Evolutionary conservation across 2,888 invertebrate species (phyloP).

Genomic region (Volucella bombylans): DNA sequence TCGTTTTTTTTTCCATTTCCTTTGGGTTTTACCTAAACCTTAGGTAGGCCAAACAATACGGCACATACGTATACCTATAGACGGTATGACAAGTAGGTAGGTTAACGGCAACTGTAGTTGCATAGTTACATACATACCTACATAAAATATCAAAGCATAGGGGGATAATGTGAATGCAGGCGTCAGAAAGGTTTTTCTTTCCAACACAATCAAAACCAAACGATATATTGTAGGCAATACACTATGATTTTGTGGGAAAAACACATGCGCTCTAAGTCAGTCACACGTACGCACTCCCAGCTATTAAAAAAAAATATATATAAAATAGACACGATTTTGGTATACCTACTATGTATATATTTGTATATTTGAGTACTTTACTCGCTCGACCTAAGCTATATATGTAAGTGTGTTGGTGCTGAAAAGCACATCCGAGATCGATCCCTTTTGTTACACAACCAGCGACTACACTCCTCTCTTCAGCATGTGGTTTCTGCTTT

Average conservation of each 20-base stretch:
- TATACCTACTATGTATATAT: constrained; percentile 24
- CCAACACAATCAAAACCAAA: constrained; percentile 42
- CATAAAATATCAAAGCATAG: constrained; percentile 10
- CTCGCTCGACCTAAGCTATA: constrained; percentile 10
- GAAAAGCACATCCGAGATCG: constrained; percentile 60
- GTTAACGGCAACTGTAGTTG: constrained; percentile 68
- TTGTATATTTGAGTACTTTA: background rate
- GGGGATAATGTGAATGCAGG: constrained; percentile 68
- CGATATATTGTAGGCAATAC: constrained; percentile 36
- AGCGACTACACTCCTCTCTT: no score
- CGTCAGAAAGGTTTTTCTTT: constrained; percentile 67
- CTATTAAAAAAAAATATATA: background rate
- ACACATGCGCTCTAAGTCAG: constrained; percentile 62
- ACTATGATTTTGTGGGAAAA: constrained; percentile 33
- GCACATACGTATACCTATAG: constrained; percentile 5
- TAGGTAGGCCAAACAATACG: constrained; percentile 32
- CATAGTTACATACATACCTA: background rate
- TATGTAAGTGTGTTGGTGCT: constrained; percentile 49
- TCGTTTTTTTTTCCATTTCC: constrained; percentile 12
- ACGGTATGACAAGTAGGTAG: constrained; percentile 27
- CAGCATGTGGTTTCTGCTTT: no score
- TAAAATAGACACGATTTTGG: constrained; percentile 50
- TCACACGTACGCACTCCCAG: constrained; percentile 29
- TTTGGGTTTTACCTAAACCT: constrained; percentile 60
- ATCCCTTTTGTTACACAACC: constrained; percentile 48